A percentile compares a stretch with the other conserved stretches of the same genome.
phyloP scores from a whole-genome alignment of 2,113 vertebrate species.

The Mola mola region DNA sequence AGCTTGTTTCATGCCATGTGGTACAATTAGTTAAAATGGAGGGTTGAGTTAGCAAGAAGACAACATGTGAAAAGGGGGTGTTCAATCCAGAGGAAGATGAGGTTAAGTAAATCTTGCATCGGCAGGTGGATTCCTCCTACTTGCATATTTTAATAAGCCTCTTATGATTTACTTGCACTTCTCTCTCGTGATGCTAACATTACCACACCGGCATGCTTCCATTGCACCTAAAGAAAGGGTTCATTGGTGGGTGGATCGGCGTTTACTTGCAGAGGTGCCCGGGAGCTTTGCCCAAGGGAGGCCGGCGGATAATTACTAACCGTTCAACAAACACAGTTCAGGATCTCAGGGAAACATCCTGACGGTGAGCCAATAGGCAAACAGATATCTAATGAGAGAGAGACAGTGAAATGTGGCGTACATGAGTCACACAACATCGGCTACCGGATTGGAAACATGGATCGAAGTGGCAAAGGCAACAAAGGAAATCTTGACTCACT shows the following conservation, averaged over 20 bases:
- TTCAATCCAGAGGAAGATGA: background rate
- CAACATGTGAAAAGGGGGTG: background rate
- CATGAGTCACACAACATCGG: slow-evolving; percentile 49
- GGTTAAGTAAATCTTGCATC: background rate
- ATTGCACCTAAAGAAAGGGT: slow-evolving; percentile 27
- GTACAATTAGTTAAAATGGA: slow-evolving; percentile 1
- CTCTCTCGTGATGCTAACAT: slow-evolving; percentile 7
- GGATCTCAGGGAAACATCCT: slow-evolving; percentile 42
- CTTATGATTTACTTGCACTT: slow-evolving; percentile 10
- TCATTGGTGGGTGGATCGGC: slow-evolving; percentile 39
- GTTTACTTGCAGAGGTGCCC: slow-evolving; percentile 53
- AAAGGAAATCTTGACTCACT: slow-evolving; percentile 36
- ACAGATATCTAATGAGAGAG: slow-evolving; percentile 43
- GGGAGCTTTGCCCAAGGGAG: slow-evolving; percentile 64
- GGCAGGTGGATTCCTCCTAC: background rate
- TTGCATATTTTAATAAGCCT: slow-evolving; percentile 11
- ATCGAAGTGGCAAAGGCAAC: slow-evolving; percentile 6
- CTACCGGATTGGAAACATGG: slow-evolving; percentile 26
- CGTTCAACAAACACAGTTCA: slow-evolving; percentile 68
- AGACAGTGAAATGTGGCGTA: slow-evolving; percentile 20
- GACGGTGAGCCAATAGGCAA: slow-evolving; percentile 61
- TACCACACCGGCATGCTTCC: slow-evolving; percentile 15
- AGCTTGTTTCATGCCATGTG: slow-evolving; percentile 9
- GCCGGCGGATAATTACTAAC: slow-evolving; percentile 76
- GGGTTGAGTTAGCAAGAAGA: background rate